Conservation (phyloP, 2,113 vertebrate genomes). For the Thermophis baileyi region DNA sequence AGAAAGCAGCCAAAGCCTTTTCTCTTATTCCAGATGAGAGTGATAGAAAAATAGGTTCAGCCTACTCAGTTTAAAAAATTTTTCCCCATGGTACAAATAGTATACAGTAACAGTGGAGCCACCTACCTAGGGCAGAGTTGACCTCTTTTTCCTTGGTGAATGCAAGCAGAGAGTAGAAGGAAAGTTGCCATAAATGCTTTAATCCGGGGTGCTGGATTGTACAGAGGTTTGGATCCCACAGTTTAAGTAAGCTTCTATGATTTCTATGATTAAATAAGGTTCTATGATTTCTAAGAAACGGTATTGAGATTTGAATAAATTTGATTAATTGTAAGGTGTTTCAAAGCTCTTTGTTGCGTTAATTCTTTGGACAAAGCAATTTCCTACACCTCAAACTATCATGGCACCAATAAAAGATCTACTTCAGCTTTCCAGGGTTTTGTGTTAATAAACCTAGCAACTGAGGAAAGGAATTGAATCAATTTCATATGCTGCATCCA, state of each 20-base stretch:
- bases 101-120: not conserved
- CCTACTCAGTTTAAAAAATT: not conserved
- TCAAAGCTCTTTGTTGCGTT: not conserved
- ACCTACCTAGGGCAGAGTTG: not conserved
- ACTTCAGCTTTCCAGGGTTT: not conserved
- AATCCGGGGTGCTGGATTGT: not conserved
- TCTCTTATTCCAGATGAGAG: not conserved
- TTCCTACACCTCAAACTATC: not conserved
- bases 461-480: not conserved
- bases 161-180: not conserved
- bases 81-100: not conserved
- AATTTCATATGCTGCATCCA: not conserved
- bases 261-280: not conserved
- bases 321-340: not conserved
- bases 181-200: not conserved
- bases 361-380: not conserved
- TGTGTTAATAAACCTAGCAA: not conserved
- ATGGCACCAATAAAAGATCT: not conserved
- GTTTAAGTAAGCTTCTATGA: not conserved
- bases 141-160: not conserved
- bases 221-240: not conserved
- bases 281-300: not conserved
- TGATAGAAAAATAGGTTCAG: not conserved
- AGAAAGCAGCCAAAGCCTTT: not conserved
- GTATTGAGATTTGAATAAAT: not conserved